phyloP scores from a whole-genome alignment of 2,113 vertebrate genomes.

The Lepidothrix coronata region DNA sequence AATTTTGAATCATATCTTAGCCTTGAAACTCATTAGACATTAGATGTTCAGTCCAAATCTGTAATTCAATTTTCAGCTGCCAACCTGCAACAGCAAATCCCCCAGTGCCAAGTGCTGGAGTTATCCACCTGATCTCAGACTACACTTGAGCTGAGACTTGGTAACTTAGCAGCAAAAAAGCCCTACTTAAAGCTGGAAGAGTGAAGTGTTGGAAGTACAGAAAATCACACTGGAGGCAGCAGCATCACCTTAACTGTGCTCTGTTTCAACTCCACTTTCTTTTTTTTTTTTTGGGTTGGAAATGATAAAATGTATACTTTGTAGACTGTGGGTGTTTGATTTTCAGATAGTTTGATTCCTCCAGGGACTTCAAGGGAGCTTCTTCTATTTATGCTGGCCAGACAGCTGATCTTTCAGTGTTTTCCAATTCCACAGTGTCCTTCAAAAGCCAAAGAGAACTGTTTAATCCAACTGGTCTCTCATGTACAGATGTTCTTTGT shows the following conservation, averaged over 20 bases:
- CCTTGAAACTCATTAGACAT: constrained; percentile 54
- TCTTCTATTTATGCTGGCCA: not conserved
- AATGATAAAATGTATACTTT: not conserved
- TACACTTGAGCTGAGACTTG: not conserved
- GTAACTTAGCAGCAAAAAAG: not conserved
- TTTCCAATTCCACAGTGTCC: not conserved
- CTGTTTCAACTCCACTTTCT: not conserved
- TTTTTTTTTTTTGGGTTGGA: not conserved
- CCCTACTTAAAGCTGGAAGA: not conserved
- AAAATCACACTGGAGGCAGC: not conserved
- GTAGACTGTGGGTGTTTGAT: not conserved
- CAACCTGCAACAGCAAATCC: not conserved
- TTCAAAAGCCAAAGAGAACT: not conserved
- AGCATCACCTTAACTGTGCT: not conserved
- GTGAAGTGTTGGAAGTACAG: not conserved
- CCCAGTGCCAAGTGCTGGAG: not conserved
- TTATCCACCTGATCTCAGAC: not conserved
- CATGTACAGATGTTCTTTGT: not conserved
- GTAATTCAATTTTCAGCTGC: constrained; percentile 15
- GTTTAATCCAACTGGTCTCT: not conserved
- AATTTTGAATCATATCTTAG: constrained; percentile 32
- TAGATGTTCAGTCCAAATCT: not conserved
- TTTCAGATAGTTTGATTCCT: not conserved
- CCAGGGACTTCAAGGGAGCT: not conserved
- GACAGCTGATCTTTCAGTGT: not conserved